Conservation (phyloP, 2,888 invertebrate genomes). For the Epistrophella euchroma region DNA sequence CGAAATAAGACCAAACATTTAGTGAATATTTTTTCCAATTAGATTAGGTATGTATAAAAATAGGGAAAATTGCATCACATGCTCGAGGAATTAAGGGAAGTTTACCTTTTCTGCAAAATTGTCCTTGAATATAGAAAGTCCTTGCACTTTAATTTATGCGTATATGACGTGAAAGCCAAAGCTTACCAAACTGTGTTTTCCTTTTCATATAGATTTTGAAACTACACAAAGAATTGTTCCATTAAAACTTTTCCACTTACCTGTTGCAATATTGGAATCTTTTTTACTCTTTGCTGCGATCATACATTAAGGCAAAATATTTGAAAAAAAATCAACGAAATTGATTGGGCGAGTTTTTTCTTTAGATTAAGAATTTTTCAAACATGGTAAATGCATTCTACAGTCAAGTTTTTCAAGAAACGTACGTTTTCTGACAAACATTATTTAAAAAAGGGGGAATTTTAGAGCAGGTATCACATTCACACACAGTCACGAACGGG, state of each 20-base stretch:
- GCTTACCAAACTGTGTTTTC: conserved; percentile 39
- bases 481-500: conserved; percentile 74
- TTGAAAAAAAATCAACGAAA: conserved; percentile 42
- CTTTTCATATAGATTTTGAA: conserved; percentile 44
- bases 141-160: conserved; percentile 61
- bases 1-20: conserved; percentile 23
- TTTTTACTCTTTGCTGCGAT: conserved; percentile 61
- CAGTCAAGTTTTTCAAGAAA: conserved; percentile 63
- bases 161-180: conserved; percentile 45
- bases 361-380: conserved; percentile 68
- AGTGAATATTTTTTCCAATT: conserved; percentile 50
- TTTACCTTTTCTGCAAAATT: conserved; percentile 70
- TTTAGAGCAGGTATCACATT: conserved; percentile 59
- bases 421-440: conserved; percentile 62
- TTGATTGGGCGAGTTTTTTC: conserved; percentile 33
- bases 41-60: conserved; percentile 54
- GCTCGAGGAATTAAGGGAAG: conserved; percentile 47
- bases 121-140: conserved; percentile 70
- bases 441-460: conserved; percentile 48
- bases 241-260: conserved; percentile 57
- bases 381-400: conserved; percentile 70
- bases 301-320: conserved; percentile 47
- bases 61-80: conserved; percentile 61
- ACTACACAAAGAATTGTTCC: conserved; percentile 48
- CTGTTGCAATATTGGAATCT: conserved; percentile 70